Conservation (phyloP, 2,888 invertebrate genomes). For the Lepidochitona cinerea region DNA sequence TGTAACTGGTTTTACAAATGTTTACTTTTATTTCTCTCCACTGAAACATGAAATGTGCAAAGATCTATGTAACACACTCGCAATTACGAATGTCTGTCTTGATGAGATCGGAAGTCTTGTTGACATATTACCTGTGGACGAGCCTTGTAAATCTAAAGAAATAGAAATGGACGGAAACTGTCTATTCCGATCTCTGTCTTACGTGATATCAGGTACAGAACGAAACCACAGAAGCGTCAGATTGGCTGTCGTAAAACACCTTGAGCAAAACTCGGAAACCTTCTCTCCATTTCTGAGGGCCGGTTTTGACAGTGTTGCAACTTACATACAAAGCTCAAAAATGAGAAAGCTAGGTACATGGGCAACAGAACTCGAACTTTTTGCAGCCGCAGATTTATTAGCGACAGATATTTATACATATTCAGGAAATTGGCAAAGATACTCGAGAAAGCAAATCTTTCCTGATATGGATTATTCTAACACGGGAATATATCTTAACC, state of each 20-base stretch:
- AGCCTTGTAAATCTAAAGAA: background rate
- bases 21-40: background rate
- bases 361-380: background rate
- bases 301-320: background rate
- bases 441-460: background rate
- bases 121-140: background rate
- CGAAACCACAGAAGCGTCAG: background rate
- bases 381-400: background rate
- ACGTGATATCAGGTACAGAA: background rate
- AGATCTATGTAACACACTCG: background rate
- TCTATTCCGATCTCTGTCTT: constrained; percentile 15
- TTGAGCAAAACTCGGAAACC: background rate
- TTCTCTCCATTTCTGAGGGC: background rate
- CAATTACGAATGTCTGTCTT: background rate
- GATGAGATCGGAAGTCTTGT: background rate
- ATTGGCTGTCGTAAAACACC: background rate
- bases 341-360: background rate
- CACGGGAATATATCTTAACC: constrained; percentile 14
- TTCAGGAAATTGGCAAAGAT: constrained; percentile 8
- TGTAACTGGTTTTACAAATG: background rate
- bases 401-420: background rate
- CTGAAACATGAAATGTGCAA: background rate
- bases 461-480: background rate
- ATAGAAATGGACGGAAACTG: constrained; percentile 11
- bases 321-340: background rate